phyloP scores from a whole-genome alignment of 2,888 invertebrate species.

The Drosophila koepferae region DNA sequence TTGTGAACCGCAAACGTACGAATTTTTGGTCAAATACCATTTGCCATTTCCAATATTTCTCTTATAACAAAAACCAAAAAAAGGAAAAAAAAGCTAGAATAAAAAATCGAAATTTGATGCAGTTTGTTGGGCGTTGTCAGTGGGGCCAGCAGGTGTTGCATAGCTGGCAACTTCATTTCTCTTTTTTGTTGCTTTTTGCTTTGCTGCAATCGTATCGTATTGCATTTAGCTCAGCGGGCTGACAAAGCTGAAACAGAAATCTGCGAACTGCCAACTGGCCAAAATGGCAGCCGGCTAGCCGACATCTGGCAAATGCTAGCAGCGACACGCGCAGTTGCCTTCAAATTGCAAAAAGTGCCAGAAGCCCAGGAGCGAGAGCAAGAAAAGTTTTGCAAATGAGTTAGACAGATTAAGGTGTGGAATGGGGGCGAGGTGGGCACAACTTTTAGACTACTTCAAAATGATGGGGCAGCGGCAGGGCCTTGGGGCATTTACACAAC shows the following conservation, averaged over 20 bases:
- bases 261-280: slow-evolving; percentile 10
- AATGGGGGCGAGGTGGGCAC: slow-evolving; percentile 1
- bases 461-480: slow-evolving; percentile 40
- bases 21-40: slow-evolving; percentile 46
- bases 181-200: slow-evolving; percentile 11
- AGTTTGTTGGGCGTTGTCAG: not conserved
- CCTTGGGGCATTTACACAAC: slow-evolving; percentile 57
- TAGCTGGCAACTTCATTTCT: slow-evolving; percentile 21
- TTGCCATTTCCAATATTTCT: slow-evolving; percentile 41
- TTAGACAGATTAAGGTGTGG: slow-evolving; percentile 21
- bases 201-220: slow-evolving; percentile 54
- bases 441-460: slow-evolving; percentile 49
- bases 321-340: slow-evolving; percentile 47
- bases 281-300: slow-evolving; percentile 1
- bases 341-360: slow-evolving; percentile 65
- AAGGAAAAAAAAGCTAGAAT: not conserved
- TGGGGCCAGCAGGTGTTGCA: slow-evolving; percentile 41
- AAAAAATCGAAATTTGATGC: not conserved
- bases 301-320: slow-evolving; percentile 30
- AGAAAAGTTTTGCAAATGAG: slow-evolving; percentile 59
- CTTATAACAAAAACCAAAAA: not conserved
- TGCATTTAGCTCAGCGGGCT: slow-evolving; percentile 45
- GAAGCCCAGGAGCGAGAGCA: slow-evolving; percentile 29
- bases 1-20: slow-evolving; percentile 56
- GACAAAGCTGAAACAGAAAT: slow-evolving; percentile 26